Base-by-base conservation (phyloP, 2,113 vertebrate species). In the Rana temporaria region DNA sequence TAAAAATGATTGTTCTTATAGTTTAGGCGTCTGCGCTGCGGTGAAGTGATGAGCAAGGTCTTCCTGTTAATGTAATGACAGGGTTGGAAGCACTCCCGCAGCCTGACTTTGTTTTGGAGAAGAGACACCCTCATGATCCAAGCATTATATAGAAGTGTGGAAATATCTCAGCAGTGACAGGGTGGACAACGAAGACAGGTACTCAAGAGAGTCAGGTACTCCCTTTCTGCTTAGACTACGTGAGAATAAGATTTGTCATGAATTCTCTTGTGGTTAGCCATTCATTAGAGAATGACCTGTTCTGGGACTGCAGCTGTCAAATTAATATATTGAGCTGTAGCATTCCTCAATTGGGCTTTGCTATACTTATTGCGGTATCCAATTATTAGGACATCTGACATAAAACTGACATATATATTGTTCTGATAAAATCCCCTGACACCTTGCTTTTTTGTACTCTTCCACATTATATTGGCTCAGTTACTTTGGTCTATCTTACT, bases 1-100 rank as follows among this genome's bases (percentile, higher is more conserved):
- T 34, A 38, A 74, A 73, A 74, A 74, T 74, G 32, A 75, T 75
- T 75, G 56, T 75, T 75, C 30, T 75, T n/a, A 42, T 75, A 42
- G 72, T 59, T 57, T 16, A 18, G 56, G n/a, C 38, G 56, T 62
- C 72, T 42, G 18, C 34, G 19, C 56, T 75, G 18, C 72, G 62
- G 72, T 3, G 53, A 62, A 75, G 32, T 75, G 56, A 75, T 75
- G 57, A 60, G 56, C 24, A 24, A 63, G 60, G 60, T 63, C 32
- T 60, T 75, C 60, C 72, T 75, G 56, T 62, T 75, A 60, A 75
- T 42, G 34, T 74, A 74, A 74, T 74, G 71, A 74, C 55, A 59
- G 34, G 55, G 59, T 62, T 75, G 72, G 56, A 75, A 60, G 72
- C 30, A 60, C 72, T 42, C 32, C 32, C 32, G 9, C 32, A 62